These are phyloP conservation scores for Contarinia nasturtii DNA, from an alignment of 1,140 invertebrate species.

Conservation along the genomic window DNA sequence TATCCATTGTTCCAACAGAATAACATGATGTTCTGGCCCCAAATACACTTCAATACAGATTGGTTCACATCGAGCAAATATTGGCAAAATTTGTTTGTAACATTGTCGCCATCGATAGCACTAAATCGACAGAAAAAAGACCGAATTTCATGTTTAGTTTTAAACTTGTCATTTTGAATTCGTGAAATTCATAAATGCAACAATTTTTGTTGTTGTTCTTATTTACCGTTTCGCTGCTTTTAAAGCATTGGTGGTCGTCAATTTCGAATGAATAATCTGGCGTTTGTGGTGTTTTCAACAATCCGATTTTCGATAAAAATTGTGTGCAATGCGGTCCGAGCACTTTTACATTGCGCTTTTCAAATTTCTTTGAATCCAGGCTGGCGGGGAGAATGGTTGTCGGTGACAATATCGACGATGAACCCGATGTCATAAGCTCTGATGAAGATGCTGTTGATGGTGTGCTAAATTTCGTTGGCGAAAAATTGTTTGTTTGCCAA, in stretches of 20 bases:
- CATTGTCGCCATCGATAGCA: slow-evolving; percentile 22
- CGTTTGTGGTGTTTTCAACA: slow-evolving; percentile 15
- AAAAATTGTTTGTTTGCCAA: neutral
- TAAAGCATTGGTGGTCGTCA: slow-evolving; percentile 25
- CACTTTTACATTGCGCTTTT: neutral
- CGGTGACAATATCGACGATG: neutral
- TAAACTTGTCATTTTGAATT: too few relatives aligned
- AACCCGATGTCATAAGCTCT: too few relatives aligned
- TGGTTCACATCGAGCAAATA: slow-evolving; percentile 16
- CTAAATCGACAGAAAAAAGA: slow-evolving; percentile 5
- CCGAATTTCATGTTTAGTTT: too few relatives aligned
- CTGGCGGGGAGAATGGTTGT: neutral
- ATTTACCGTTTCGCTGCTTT: slow-evolving; percentile 22
- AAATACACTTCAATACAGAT: slow-evolving; percentile 23
- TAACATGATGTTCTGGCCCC: slow-evolving; percentile 20
- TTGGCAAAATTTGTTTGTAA: slow-evolving; percentile 19
- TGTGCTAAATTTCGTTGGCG: neutral
- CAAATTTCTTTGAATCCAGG: neutral
- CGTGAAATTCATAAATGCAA: too few relatives aligned
- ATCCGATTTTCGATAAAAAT: slow-evolving; percentile 23
- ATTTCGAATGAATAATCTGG: slow-evolving; percentile 9
- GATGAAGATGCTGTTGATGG: slow-evolving; percentile 1
- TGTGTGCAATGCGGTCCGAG: slow-evolving; percentile 25
- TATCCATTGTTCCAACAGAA: slow-evolving; percentile 23
- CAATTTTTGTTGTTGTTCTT: neutral